Evolutionary conservation across 2,113 vertebrate genomes (phyloP).

Genomic region (Albula goreensis): DNA sequence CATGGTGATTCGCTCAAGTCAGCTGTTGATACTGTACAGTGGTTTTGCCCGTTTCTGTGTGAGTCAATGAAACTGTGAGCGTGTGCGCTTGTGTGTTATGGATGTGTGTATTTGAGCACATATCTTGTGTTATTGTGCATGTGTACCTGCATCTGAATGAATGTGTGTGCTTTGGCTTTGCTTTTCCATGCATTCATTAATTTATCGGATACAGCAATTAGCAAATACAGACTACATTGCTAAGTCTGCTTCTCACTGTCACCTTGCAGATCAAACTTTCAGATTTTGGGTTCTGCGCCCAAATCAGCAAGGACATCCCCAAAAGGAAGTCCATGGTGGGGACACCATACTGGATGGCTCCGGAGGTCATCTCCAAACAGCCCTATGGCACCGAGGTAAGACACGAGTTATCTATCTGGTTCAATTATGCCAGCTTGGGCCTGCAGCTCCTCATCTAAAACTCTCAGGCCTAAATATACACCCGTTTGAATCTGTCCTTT

Average conservation of each 20-base stretch:
- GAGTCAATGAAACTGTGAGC: background rate
- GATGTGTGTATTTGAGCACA: background rate
- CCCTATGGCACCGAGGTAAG: slow-evolving; percentile 85
- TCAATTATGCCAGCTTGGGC: background rate
- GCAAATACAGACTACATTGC: background rate
- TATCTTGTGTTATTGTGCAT: background rate
- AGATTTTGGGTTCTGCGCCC: slow-evolving; percentile 94
- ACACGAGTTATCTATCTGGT: background rate
- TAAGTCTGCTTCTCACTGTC: background rate
- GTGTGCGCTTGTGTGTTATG: background rate
- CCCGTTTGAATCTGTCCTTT: background rate
- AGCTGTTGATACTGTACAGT: too few relatives aligned
- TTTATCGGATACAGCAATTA: background rate
- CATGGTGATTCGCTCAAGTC: too few relatives aligned
- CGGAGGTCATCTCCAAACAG: slow-evolving; percentile 86
- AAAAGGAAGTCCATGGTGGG: slow-evolving; percentile 91
- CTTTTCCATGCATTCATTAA: background rate
- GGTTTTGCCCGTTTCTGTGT: too few relatives aligned
- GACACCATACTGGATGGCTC: slow-evolving; percentile 96
- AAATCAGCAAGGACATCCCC: slow-evolving; percentile 88
- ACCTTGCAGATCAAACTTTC: slow-evolving; percentile 83
- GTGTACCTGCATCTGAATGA: background rate
- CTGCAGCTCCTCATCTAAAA: too few relatives aligned
- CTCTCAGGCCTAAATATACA: too few relatives aligned
- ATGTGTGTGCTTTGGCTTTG: background rate